phyloP scores from a whole-genome alignment of 2,888 invertebrate species.

The Beris chalybata region DNA sequence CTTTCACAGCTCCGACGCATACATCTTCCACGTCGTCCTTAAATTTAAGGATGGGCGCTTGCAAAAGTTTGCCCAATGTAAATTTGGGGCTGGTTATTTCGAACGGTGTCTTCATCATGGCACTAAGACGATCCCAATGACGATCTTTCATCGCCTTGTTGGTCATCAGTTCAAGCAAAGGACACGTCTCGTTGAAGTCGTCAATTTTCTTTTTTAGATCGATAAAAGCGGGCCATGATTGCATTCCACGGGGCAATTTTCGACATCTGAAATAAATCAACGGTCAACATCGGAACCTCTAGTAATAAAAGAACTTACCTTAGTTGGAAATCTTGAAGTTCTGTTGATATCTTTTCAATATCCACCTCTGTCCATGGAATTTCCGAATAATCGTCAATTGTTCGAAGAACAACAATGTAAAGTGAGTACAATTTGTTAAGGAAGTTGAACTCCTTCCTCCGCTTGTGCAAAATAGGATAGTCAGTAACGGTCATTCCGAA shows the following conservation, averaged over 20 bases:
- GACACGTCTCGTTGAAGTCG: constrained; percentile 87
- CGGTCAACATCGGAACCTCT: not conserved
- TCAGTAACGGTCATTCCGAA: constrained; percentile 83
- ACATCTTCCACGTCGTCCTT: constrained; percentile 92
- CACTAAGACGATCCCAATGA: constrained; percentile 70
- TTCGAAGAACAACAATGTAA: constrained; percentile 81
- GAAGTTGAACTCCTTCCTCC: constrained; percentile 82
- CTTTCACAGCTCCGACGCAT: constrained; percentile 86
- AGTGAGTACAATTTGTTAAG: constrained; percentile 77
- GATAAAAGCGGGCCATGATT: constrained; percentile 84
- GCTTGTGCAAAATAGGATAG: constrained; percentile 76
- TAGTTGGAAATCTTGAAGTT: constrained; percentile 80
- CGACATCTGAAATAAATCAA: constrained; percentile 66
- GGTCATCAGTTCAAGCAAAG: constrained; percentile 83
- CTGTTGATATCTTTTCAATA: constrained; percentile 77
- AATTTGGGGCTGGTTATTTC: constrained; percentile 80
- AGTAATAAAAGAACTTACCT: constrained; percentile 57
- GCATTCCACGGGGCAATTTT: constrained; percentile 80
- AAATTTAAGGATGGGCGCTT: constrained; percentile 77
- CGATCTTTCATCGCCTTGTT: constrained; percentile 82
- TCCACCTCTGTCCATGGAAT: constrained; percentile 83
- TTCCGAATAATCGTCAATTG: constrained; percentile 84
- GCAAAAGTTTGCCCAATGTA: constrained; percentile 78
- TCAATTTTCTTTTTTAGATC: constrained; percentile 87
- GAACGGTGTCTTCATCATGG: constrained; percentile 65